Base-by-base conservation (phyloP, 2,888 invertebrate species). In the Drosophila quasianomalipes region DNA sequence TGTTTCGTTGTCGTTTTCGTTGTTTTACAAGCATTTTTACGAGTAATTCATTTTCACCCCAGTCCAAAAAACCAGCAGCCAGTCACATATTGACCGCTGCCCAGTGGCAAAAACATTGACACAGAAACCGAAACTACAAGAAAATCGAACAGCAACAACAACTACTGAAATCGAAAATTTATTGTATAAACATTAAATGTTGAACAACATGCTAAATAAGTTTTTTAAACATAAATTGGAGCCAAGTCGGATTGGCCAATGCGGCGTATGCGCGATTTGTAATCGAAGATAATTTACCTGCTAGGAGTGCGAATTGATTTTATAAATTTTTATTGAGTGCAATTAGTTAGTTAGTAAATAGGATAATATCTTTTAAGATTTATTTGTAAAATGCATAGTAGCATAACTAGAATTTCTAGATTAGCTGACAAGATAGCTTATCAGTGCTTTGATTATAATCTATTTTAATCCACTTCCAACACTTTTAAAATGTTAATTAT, bases 1-100 rank as follows among this genome's bases (percentile, higher is more conserved):
- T 76, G 73, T 75, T 75, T 81, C 60, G 41, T 3, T 44, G 41
- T 44, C 41, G 12, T 26, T 54, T 54, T 54, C 76, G 90, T 81
- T 88, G 85, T 88, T 79, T 90, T 85, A 86, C 85, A 86, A 79
- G 89, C 79, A 67, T 70, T 88, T 90, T 90, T 88, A 85, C 90
- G 79, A 82, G 70, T 89, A 88, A 85, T 85, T 88, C 88, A 88
- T 85, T 85, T 90, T 87, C 83, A 74, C 74, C 75, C 58, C 76
- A 54, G 57, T 47, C 70, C 58, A 53, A 58, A 54, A 74, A 70
- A 70, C 60, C 80, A 88, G 86, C 80, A 74, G 80, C 82, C 78
- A 79, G 70, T 67, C 74, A 47, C 69, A 60, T 67, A 37, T 63
- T 67, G 64, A 65, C 68, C 73, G 22, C 66, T 76, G 83, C 70